Conservation (phyloP, 2,888 invertebrate genomes). For the Caenorhabditis uteleia region DNA sequence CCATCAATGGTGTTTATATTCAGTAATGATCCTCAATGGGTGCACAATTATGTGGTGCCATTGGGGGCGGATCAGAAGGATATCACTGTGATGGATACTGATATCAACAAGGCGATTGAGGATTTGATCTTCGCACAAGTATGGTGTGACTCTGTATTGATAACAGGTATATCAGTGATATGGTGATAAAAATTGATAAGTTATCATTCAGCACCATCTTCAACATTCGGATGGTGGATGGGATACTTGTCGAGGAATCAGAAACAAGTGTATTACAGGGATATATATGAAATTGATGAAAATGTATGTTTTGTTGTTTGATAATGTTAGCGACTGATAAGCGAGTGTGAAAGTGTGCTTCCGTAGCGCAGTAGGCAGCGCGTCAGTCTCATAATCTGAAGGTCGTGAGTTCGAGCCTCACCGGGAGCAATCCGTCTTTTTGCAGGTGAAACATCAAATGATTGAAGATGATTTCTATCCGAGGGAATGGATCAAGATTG, state of each 20-base stretch:
- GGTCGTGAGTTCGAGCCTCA: conserved; percentile 95
- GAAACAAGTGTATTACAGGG: conserved; percentile 19
- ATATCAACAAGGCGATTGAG: conserved; percentile 6
- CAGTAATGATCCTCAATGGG: too few species aligned
- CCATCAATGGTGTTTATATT: too few species aligned
- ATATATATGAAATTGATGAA: conserved; percentile 25
- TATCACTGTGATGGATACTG: conserved; percentile 10
- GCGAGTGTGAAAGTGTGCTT: too few species aligned
- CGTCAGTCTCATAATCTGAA: conserved; percentile 90
- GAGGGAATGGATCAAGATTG: conserved; percentile 14
- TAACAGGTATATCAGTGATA: conserved; percentile 14
- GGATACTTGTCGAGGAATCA: conserved; percentile 27
- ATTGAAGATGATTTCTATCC: conserved; percentile 28
- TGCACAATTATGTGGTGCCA: too few species aligned
- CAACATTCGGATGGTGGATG: conserved; percentile 33
- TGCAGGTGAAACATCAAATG: conserved; percentile 22
- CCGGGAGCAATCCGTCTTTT: conserved; percentile 68
- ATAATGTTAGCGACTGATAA: too few species aligned
- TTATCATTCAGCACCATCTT: conserved; percentile 20
- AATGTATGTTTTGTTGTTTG: conserved; percentile 2
- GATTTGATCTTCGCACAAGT: conserved; percentile 23
- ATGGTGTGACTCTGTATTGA: conserved; percentile 25
- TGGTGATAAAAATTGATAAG: background rate
- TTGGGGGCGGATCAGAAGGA: conserved; percentile 7
- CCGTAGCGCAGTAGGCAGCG: conserved; percentile 81